phyloP scores from a whole-genome alignment of 2,113 vertebrate genomes.

The Boleophthalmus pectinirostris region DNA sequence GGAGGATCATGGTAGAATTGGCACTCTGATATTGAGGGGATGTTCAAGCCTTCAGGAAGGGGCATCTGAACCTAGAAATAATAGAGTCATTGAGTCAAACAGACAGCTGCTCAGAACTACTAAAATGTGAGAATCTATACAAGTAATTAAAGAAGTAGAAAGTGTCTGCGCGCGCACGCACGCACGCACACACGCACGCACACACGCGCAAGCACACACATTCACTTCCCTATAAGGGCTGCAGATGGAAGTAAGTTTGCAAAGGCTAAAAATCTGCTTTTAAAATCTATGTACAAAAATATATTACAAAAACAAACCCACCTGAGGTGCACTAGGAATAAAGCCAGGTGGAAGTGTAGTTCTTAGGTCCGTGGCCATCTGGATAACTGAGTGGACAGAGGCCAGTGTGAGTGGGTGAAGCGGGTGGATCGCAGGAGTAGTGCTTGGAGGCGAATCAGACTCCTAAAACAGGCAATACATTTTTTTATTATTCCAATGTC shows the following conservation, averaged over 20 bases:
- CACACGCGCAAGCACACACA: too few species aligned
- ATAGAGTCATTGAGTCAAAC: neutral
- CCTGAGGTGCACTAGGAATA: conserved; percentile 83
- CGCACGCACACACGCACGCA: too few species aligned
- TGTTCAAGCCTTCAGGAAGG: conserved; percentile 55
- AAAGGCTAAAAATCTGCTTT: neutral
- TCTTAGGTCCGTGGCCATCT: conserved; percentile 79
- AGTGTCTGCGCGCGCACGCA: too few species aligned
- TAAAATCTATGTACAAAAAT: neutral
- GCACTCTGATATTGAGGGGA: conserved; percentile 69
- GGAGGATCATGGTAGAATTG: conserved; percentile 72
- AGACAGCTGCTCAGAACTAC: too few species aligned
- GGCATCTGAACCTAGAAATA: conserved; percentile 60
- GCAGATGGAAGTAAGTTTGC: too few species aligned
- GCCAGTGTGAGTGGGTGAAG: conserved; percentile 80
- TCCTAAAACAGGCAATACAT: conserved; percentile 84
- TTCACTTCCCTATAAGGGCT: too few species aligned
- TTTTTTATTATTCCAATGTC: neutral
- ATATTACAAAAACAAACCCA: conserved; percentile 41
- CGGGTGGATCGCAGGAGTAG: conserved; percentile 73
- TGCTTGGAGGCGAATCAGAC: conserved; percentile 85
- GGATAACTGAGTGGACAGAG: conserved; percentile 80
- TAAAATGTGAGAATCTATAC: too few species aligned
- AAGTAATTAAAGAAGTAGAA: too few species aligned
- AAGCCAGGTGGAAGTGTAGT: conserved; percentile 78